Evolutionary conservation across 37 sponge, comb jelly and placozoan genomes (phyloP), one percentile per base, ranked within the genome.

Genomic region (Hormiphora californensis): DNA sequence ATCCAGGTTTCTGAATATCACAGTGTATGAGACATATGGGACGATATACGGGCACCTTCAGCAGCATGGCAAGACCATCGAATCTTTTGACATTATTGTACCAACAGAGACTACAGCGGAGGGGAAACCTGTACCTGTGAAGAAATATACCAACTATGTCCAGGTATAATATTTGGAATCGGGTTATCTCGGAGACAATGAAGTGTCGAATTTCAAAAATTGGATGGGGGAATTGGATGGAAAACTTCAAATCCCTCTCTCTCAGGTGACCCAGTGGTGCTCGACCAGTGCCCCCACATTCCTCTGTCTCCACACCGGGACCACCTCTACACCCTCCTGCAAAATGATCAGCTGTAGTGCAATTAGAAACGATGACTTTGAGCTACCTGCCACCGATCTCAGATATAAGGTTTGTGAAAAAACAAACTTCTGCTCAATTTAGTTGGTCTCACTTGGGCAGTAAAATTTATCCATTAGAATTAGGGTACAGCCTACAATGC

Each of bases 221-320:
- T n/a, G n/a, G n/a, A n/a, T n/a, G n/a, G n/a, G n/a, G n/a, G n/a
- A n/a, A n/a, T n/a, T n/a, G n/a, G n/a, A n/a, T n/a, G n/a, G n/a
- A n/a, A n/a, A n/a, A n/a, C n/a, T n/a, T n/a, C n/a, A n/a, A n/a
- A n/a, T n/a, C n/a, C n/a, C n/a, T n/a, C n/a, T n/a, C n/a, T n/a
- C n/a, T n/a, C n/a, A n/a, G n/a, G n/a, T n/a, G 4, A 73, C 81
- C 17, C 36, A 73, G 46, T 73, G 81, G 81, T 73, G 81, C 22
- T n/a, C 32, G 17, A n/a, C n/a, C n/a, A n/a, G n/a, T n/a, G n/a
- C n/a, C n/a, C n/a, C n/a, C n/a, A n/a, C n/a, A n/a, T n/a, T n/a
- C n/a, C n/a, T 73, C 25, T 73, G 81, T 40, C 38, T 73, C 12
- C 81, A 73, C 81, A 73, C 41, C 30, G 81, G 81, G 21, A 46